Evolutionary conservation across 2,113 vertebrate genomes (phyloP).

Genomic region (Erinaceus europaeus): DNA sequence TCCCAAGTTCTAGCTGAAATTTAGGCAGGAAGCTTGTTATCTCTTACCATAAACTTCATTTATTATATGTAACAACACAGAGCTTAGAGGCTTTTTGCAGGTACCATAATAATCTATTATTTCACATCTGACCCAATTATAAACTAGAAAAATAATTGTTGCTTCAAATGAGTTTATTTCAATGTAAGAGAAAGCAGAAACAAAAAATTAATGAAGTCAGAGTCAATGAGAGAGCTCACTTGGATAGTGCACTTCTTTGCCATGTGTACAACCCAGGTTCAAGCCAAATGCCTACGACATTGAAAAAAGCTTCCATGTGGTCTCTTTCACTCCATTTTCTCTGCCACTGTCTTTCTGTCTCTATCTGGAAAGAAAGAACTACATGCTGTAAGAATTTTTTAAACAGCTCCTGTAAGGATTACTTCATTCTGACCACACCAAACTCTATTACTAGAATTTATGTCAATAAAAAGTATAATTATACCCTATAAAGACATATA

Average conservation of each 20-base stretch:
- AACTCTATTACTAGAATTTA: neutral
- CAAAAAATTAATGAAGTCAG: too few relatives aligned
- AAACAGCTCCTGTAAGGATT: neutral
- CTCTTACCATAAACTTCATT: constrained; percentile 16
- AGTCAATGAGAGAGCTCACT: too few relatives aligned
- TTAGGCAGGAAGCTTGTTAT: constrained; percentile 12
- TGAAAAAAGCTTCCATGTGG: too few relatives aligned
- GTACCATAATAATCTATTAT: constrained; percentile 1
- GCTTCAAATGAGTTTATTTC: neutral
- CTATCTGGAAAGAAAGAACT: constrained; percentile 9
- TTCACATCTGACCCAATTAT: constrained; percentile 15
- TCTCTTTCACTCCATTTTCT: too few relatives aligned
- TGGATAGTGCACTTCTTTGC: too few relatives aligned
- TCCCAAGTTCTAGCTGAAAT: neutral
- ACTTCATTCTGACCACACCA: neutral
- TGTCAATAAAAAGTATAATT: neutral
- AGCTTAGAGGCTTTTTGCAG: neutral
- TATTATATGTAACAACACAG: neutral
- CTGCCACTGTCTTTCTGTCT: too few relatives aligned
- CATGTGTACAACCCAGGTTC: too few relatives aligned
- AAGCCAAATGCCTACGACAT: too few relatives aligned
- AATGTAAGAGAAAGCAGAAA: neutral
- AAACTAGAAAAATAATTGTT: constrained; percentile 30
- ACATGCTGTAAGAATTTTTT: neutral
- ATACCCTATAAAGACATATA: neutral